phyloP scores from a whole-genome alignment of 2,113 vertebrate genomes.

The Mirza zaza region DNA sequence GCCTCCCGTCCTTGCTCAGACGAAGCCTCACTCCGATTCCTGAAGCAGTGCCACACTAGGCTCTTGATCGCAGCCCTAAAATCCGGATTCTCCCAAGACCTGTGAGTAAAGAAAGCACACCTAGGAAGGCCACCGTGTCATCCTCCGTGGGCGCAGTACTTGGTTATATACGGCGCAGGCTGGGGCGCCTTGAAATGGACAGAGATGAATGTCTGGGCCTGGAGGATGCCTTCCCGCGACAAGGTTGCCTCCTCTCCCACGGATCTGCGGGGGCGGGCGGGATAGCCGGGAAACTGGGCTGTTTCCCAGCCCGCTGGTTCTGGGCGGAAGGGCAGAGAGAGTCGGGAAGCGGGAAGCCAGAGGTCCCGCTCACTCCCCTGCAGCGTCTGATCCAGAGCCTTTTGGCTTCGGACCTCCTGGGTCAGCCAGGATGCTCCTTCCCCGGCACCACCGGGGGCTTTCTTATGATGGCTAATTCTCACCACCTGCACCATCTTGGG shows the following conservation, averaged over 20 bases:
- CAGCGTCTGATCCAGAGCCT: not conserved
- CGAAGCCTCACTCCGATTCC: not conserved
- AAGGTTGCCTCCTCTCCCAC: not conserved
- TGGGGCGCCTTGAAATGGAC: constrained; percentile 68
- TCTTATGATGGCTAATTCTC: not conserved
- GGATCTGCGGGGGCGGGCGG: not conserved
- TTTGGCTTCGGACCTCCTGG: not conserved
- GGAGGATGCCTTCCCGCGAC: not conserved
- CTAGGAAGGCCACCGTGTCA: not conserved
- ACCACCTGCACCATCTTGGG: not conserved
- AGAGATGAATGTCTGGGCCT: constrained; percentile 57
- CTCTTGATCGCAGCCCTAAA: not conserved
- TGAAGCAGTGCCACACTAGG: not conserved
- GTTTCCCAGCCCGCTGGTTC: not conserved
- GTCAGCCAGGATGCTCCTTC: not conserved
- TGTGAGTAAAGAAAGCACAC: not conserved
- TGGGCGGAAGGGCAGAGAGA: not conserved
- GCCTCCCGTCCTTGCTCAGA: not conserved
- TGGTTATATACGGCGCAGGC: constrained; percentile 68
- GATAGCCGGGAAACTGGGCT: not conserved
- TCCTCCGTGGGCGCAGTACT: not conserved
- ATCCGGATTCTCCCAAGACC: not conserved
- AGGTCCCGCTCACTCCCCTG: not conserved
- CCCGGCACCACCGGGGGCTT: not conserved
- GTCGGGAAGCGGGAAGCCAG: not conserved